These are phyloP conservation scores for Cuniculus paca DNA, from an alignment of 2,797 vertebrate genomes.

Conservation along the genomic window DNA sequence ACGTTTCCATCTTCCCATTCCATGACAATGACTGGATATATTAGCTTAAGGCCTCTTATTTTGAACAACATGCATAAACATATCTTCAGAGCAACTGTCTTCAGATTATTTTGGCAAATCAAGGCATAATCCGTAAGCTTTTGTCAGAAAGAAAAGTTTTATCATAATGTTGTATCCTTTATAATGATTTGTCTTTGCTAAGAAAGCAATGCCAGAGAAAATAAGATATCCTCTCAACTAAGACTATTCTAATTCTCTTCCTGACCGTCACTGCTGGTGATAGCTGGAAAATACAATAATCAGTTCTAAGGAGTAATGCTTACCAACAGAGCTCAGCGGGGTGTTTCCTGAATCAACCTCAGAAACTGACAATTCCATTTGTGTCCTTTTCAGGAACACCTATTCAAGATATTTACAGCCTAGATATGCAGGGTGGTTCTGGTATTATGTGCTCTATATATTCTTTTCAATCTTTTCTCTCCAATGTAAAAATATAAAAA, in stretches of 20 bases:
- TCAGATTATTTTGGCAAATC: neutral
- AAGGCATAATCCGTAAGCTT: neutral
- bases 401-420: slow-evolving; percentile 76
- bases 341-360: slow-evolving; percentile 3
- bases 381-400: slow-evolving; percentile 69
- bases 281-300: neutral
- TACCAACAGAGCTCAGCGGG: neutral
- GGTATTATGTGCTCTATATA: slow-evolving; percentile 73
- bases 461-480: slow-evolving; percentile 75
- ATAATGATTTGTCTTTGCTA: neutral
- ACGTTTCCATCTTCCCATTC: neutral
- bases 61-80: neutral
- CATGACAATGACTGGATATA: neutral
- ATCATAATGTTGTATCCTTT: neutral
- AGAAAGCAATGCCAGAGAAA: neutral
- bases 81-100: neutral
- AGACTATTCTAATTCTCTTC: neutral
- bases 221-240: neutral
- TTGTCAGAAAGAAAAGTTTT: neutral
- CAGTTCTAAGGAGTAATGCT: neutral
- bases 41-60: neutral
- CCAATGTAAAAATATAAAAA: slow-evolving; percentile 77
- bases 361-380: slow-evolving; percentile 32
- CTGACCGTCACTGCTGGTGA: neutral
- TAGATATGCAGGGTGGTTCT: slow-evolving; percentile 58